Base-by-base conservation (phyloP, 2,888 invertebrate genomes). In the Electrophaes corylata region DNA sequence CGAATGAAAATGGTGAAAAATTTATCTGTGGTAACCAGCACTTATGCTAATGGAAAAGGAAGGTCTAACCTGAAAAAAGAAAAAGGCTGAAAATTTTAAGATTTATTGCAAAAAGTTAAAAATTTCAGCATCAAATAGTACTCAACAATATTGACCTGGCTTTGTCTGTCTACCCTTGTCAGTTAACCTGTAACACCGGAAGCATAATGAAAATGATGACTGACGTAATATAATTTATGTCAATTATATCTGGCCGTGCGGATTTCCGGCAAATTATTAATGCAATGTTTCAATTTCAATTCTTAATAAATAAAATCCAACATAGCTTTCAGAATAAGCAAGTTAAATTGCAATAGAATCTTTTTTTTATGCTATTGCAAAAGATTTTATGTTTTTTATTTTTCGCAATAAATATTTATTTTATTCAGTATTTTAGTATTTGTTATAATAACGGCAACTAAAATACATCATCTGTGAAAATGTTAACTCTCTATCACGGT, bases 181-280 rank as follows among this genome's bases (percentile, higher is more conserved):
- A 49, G 14, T 49, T 44, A 44, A 45, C 45, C 45, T 44, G 35
- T 26, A 19, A 55, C 19, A 35, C 47, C 31, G n/a, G 14, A 20
- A n/a, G 3, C 41, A 23, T 35, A 26, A 47, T 45, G 46, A 33
- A 47, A 62, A 66, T 64, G 35, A 57, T 23, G 51, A 60, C 41
- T 54, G 66, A 54, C 60, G 50, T 55, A 40, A 48, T 50, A 60
- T 58, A 62, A 62, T 64, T 56, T 54, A 19, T 51, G 64, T 57
- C 53, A 46, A 47, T 64, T 58, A 54, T 43, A 60, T 54, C 55
- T 62, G 56, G 47, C 29, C 10, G 10, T 55, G 26, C 33, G 18
- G 47, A 39, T 44, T 33, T 31, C 5, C 18, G 5, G 8, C 26
- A 26, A 35, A 8, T 23, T n/a, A 19, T 47, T 23, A 26, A 45